Evolutionary conservation across 2,797 vertebrate species (phyloP), one percentile per base, ranked within the genome.

Genomic region (Sebastes trivittatus): DNA sequence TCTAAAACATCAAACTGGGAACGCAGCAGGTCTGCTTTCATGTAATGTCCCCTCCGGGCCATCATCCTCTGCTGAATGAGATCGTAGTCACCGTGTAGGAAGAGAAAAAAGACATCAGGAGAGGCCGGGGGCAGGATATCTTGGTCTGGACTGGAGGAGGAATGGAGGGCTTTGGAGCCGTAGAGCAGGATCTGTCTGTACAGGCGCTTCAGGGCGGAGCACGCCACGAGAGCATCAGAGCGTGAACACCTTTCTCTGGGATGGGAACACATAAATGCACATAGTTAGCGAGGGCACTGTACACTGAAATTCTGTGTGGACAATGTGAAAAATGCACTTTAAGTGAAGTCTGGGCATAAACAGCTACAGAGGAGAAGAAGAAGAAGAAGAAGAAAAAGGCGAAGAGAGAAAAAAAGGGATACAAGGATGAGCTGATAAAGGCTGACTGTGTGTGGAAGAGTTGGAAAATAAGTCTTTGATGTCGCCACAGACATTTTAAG

Each of bases 1-100:
- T 99, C 97, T 77, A 99, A 92, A 22, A 72, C 84, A 63, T 96
- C 94, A 54, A 98, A 97, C 87, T 99, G 98, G 32, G 97, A 98
- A 63, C 91, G 91, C 72, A 99, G 83, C 86, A 99, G 91, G 65
- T 92, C 84, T 14, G 89, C 87, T 7, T 95, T 93, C 97, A 99
- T 98, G 88, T 97, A 99, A 79, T 98, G 97, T 71, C 95, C 96
- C 79, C 55, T 95, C 30, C 97, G 95, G 46, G 92, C 92, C 83
- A 78, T 70, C 82, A 99, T 74, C 71, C 97, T 96, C 67, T 68
- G 84, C 70, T 95, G 91, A 84, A 98, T 96, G 64, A 97, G 6
- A 13, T 97, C 88, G 7, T 89, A 93, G 6, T 97, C 90, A 3
- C 97, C 97, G 2, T 94, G 88, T 62, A 99, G 93, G 74, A 97